Base-by-base conservation (phyloP, 64 coral and sea anemone genomes). In the Cladopsammia gracilis region DNA sequence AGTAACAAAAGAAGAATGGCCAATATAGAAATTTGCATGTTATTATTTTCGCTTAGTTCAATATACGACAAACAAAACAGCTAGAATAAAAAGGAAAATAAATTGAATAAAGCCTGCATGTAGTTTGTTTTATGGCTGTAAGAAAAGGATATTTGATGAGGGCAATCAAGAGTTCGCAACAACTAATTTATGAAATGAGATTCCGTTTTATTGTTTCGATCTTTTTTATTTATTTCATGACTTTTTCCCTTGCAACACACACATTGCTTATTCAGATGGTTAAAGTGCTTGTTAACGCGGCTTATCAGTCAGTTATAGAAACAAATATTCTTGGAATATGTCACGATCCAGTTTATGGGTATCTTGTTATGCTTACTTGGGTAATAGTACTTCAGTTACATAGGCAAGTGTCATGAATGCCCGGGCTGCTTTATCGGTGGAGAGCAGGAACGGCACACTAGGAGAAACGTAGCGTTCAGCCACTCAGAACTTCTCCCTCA, bases 1-100 rank as follows among this genome's bases (percentile, higher is more conserved):
- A 15, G 3, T 9, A 47, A 44, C 5, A 44, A 20, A 47, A 50
- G 18, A 23, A 62, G 25, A 22, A 46, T 48, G 16, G 19, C 6
- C 34, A 13, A 48, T 10, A 16, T 59, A 47, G 18, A 65, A 64
- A 84, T 84, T 66, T 68, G 61, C 80, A 68, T 84, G 6, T 84
- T 45, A 50, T 68, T 84, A 65, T 23, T 42, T 12, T 46, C 8
- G 19, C 53, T 12, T 56, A 24, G 2, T 8, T 3, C 7, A 23
- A 73, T 73, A 47, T 73, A 44, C 44, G 58, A 65, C 58, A 83
- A 83, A 6, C 15, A 51, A 65, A 66, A 84, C 45, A 67, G 16
- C 58, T 2, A 45, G 13, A 15, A 6, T 7, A 59, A 60, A 79
- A 20, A 11, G 22, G 23, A 79, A 79, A 23, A 79, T 25, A 59